Evolutionary conservation across 2,113 vertebrate species (phyloP).

Genomic region (Eudyptes chrysolophus): DNA sequence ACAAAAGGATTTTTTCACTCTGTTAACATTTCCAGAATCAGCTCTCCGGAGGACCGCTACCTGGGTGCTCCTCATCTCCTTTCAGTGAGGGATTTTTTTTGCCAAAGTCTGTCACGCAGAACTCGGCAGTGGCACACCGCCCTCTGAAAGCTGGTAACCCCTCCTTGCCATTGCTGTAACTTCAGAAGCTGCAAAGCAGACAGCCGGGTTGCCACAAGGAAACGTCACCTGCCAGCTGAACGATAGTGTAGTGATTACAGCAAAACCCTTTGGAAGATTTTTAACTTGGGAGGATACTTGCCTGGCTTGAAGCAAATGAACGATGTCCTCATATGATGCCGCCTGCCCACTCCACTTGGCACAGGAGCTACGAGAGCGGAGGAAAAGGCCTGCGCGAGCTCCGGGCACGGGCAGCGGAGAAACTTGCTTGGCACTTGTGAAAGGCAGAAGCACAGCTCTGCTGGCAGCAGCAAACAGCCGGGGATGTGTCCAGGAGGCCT

Average conservation of each 20-base stretch:
- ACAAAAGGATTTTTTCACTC: neutral
- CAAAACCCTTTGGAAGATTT: neutral
- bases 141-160: neutral
- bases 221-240: neutral
- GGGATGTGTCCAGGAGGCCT: neutral
- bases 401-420: neutral
- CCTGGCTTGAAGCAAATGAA: neutral
- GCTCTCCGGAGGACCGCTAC: neutral
- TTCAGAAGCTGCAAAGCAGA: neutral
- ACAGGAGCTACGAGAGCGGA: neutral
- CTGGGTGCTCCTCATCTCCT: neutral
- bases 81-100: neutral
- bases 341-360: neutral
- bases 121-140: rapidly evolving
- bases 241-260: neutral
- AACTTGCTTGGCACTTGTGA: neutral
- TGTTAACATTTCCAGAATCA: neutral
- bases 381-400: neutral
- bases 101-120: neutral
- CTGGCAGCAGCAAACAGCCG: neutral
- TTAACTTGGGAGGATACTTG: neutral
- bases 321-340: neutral
- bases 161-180: neutral
- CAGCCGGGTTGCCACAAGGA: neutral
- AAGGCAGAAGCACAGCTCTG: neutral